These are phyloP conservation scores for Micrasema minimum DNA, from an alignment of 1,140 invertebrate species.

Conservation along the genomic window DNA sequence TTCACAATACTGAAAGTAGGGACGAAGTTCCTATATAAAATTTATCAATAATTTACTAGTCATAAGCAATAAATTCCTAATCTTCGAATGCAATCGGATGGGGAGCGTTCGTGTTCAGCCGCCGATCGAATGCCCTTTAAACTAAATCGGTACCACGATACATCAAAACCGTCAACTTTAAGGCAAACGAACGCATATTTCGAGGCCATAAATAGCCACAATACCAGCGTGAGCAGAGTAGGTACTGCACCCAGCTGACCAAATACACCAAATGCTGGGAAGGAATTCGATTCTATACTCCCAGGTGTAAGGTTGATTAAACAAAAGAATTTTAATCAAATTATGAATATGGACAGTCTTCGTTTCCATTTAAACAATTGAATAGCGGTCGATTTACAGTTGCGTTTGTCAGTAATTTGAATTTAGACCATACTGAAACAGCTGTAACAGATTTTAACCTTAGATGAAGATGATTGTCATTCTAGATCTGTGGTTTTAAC, in stretches of 20 bases:
- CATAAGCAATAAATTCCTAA: background rate
- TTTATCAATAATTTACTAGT: too few relatives aligned
- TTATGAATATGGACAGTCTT: too few relatives aligned
- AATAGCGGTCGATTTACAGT: too few relatives aligned
- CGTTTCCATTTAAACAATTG: too few relatives aligned
- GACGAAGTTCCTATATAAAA: too few relatives aligned
- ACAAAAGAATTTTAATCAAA: too few relatives aligned
- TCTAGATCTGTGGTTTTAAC: too few relatives aligned
- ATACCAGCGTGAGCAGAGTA: constrained; percentile 16
- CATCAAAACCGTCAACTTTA: constrained; percentile 6
- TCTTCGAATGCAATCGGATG: background rate
- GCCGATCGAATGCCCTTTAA: constrained; percentile 11
- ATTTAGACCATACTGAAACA: too few relatives aligned
- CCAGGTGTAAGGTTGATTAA: background rate
- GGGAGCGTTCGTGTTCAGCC: background rate
- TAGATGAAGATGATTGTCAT: too few relatives aligned
- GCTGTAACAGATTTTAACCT: too few relatives aligned
- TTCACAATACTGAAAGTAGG: too few relatives aligned
- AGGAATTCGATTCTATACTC: background rate
- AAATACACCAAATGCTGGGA: constrained; percentile 15
- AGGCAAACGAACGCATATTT: constrained; percentile 38
- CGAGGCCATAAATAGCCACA: constrained; percentile 25
- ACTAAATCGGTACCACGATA: constrained; percentile 1
- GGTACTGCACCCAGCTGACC: constrained; percentile 18
- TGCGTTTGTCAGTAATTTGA: too few relatives aligned